Base-by-base conservation (phyloP, 2,797 vertebrate species). In the Taeniopygia guttata region DNA sequence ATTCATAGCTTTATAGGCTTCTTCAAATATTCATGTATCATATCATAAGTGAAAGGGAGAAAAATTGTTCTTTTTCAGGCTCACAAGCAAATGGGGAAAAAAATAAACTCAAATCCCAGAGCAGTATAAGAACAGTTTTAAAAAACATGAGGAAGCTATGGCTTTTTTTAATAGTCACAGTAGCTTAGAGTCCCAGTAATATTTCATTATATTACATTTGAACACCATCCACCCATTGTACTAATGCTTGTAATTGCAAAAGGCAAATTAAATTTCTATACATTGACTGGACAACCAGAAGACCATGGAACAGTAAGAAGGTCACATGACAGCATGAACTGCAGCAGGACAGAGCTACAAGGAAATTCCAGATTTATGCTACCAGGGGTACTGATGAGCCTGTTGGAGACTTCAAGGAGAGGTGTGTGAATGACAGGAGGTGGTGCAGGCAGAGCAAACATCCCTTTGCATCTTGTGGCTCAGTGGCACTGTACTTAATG, bases 11-110 rank as follows among this genome's bases (percentile, higher is more conserved):
- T 95, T 93, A 95, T 92, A 84, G 90, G n/a, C 89, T 84, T 95
- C 84, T 95, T 97, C 96, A 95, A 93, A 79, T 96, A 96, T 97
- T 97, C 94, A 95, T 96, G 82, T 91, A 87, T 96, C 80, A 90
- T 95, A 96, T 69, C 87, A 46, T 94, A 96, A 95, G 83, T 95
- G 81, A 97, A 97, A 96, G 89, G 62, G 95, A 96, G 93, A 96
- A 94, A 95, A 97, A 96, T 76, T 91, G 49, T 87, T 87, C 80
- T 95, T 95, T 93, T 96, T 69, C 85, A 95, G 95, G 59, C 87
- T 96, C 42, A 79, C 69, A 95, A 94, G 87, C 84, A 95, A 95
- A 92, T 85, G 66, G 90, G 58, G 85, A 22, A 91, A 84, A 96
- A 96, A 90, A 82, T 67, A 93, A 93, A 58, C 85, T 92, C 51